These are phyloP conservation scores for Carterocephalus palaemon DNA, from an alignment of 2,888 invertebrate genomes.

Conservation along the genomic window DNA sequence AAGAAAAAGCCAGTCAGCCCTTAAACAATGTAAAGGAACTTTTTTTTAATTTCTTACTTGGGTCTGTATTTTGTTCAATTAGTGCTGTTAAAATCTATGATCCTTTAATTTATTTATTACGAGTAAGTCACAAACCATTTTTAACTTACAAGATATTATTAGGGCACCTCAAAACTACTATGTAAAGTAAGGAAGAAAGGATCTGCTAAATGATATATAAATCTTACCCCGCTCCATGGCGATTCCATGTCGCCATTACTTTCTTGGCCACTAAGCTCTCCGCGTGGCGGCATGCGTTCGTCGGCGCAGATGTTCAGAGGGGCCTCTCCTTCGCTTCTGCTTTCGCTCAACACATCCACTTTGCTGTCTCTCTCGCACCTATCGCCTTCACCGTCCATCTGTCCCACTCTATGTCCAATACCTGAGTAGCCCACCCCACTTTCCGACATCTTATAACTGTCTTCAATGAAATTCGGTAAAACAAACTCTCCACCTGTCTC, in stretches of 20 bases:
- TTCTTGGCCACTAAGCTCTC: conserved; percentile 92
- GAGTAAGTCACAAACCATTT: no score
- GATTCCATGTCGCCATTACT: conserved; percentile 90
- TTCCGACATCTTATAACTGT: conserved; percentile 68
- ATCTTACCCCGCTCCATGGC: conserved; percentile 85
- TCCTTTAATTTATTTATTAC: no score
- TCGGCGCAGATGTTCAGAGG: conserved; percentile 88
- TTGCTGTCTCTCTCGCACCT: conserved; percentile 59
- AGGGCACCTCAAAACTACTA: no score
- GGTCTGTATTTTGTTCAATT: no score
- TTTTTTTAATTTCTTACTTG: neutral
- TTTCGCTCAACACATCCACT: conserved; percentile 59
- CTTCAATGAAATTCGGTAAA: conserved; percentile 69
- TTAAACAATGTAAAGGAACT: no score
- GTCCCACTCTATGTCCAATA: conserved; percentile 39
- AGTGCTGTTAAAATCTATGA: no score
- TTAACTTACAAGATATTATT: no score
- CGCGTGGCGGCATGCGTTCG: conserved; percentile 92
- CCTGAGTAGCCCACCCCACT: conserved; percentile 58
- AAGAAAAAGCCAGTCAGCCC: no score
- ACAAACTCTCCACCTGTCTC: conserved; percentile 66
- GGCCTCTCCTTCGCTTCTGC: conserved; percentile 54
- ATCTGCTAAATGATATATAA: conserved; percentile 16
- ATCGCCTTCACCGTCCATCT: conserved; percentile 40
- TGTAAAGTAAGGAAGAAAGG: no score